Evolutionary conservation across 2,113 vertebrate species (phyloP).

Genomic region (Vidua macroura): DNA sequence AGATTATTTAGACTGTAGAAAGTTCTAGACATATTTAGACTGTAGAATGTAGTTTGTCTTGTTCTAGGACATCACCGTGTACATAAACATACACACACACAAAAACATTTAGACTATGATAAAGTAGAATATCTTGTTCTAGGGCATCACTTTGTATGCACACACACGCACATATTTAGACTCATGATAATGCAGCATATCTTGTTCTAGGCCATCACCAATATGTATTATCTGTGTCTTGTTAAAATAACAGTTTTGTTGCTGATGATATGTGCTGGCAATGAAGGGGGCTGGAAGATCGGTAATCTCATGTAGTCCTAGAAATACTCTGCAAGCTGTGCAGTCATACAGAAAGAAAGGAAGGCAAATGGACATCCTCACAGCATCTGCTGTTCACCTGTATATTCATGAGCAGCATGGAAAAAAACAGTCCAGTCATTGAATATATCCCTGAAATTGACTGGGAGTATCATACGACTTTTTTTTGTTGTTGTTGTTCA

Average conservation of each 20-base stretch:
- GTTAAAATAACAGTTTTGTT: background rate
- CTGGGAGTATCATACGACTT: background rate
- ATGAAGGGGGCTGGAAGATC: background rate
- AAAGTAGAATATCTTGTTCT: background rate
- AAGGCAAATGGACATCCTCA: background rate
- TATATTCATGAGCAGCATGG: fast-evolving
- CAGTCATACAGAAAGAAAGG: background rate
- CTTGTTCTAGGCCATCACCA: background rate
- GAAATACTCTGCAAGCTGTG: fast-evolving
- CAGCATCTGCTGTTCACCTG: background rate
- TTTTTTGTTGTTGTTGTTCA: background rate
- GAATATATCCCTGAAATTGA: background rate
- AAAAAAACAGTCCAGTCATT: background rate
- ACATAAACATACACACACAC: background rate
- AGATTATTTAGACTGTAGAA: background rate
- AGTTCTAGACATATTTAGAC: background rate
- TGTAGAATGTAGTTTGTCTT: background rate
- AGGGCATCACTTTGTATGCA: background rate
- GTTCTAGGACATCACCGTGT: background rate
- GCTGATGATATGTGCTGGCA: background rate
- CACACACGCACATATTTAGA: background rate
- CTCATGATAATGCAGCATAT: background rate
- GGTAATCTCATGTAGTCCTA: too few species aligned
- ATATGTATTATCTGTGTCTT: background rate
- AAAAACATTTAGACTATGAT: background rate